Conservation (phyloP, 2,888 invertebrate genomes). For the Perizoma affinitatum region DNA sequence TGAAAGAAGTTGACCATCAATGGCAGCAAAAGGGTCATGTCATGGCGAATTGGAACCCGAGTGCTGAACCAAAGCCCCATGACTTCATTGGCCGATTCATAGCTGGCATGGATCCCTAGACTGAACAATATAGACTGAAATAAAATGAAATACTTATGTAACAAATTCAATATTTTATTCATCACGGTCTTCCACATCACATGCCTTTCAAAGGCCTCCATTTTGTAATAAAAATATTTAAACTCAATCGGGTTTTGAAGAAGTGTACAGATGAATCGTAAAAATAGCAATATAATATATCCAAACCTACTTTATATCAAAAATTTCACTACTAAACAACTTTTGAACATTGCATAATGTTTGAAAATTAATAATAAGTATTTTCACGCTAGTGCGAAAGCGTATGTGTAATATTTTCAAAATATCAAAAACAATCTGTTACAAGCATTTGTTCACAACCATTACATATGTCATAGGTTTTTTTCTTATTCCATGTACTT, state of each 20-base stretch:
- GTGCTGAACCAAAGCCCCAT: constrained; percentile 89
- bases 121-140: no score
- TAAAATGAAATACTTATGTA: constrained; percentile 42
- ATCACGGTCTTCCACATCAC: constrained; percentile 72
- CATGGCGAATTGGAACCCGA: constrained; percentile 93
- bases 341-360: no score
- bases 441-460: no score
- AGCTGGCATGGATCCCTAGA: constrained; percentile 69
- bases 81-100: constrained; percentile 96
- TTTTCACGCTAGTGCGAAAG: no score
- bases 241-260: not conserved
- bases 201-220: constrained; percentile 61
- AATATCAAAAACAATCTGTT: no score
- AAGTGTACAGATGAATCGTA: no score
- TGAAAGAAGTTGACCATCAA: constrained; percentile 91
- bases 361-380: no score
- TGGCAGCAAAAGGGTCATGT: constrained; percentile 95
- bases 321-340: no score
- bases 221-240: constrained; percentile 23
- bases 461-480: no score
- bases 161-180: constrained; percentile 67
- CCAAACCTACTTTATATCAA: no score
- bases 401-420: not conserved
- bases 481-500: no score
- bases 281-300: no score